phyloP scores from a whole-genome alignment of 2,113 vertebrate genomes.

The Bettongia penicillata region DNA sequence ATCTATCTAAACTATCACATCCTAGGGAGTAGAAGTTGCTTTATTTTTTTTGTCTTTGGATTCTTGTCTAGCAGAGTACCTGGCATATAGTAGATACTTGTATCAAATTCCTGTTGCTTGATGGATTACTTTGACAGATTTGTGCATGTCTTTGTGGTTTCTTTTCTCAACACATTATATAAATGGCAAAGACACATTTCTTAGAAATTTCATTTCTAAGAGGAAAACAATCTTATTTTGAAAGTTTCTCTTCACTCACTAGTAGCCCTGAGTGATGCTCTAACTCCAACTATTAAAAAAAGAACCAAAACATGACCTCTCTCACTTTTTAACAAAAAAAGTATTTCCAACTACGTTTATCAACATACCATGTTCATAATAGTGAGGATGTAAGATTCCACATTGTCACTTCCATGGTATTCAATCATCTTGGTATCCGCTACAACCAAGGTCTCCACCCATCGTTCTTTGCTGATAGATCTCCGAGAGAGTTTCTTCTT shows the following conservation, averaged over 20 bases:
- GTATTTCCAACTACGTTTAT: neutral
- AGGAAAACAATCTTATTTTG: neutral
- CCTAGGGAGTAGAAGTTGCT: neutral
- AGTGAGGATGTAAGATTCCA: slow-evolving; percentile 97
- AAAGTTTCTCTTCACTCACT: neutral
- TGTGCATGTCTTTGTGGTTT: neutral
- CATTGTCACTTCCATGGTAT: slow-evolving; percentile 94
- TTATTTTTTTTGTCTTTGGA: neutral
- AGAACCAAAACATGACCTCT: neutral
- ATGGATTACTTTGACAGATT: neutral
- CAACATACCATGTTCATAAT: slow-evolving; percentile 98
- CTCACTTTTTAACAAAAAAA: neutral
- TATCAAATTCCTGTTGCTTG: neutral
- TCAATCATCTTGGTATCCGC: slow-evolving; percentile 96
- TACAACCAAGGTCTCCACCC: slow-evolving; percentile 98
- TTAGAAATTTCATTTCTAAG: neutral
- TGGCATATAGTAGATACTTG: neutral
- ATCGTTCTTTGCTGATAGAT: slow-evolving; percentile 95
- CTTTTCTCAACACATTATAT: neutral
- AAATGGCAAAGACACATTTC: slow-evolving; percentile 3
- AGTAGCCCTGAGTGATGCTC: neutral
- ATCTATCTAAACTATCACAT: no score
- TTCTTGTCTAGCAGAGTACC: neutral
- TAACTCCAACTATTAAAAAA: neutral
- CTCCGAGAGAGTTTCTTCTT: slow-evolving; percentile 85